A percentile compares a stretch with the other conserved stretches of the same genome.
Evolutionary conservation across 64 coral and sea anemone genomes (phyloP).

Genomic region (Montipora efflorescens): DNA sequence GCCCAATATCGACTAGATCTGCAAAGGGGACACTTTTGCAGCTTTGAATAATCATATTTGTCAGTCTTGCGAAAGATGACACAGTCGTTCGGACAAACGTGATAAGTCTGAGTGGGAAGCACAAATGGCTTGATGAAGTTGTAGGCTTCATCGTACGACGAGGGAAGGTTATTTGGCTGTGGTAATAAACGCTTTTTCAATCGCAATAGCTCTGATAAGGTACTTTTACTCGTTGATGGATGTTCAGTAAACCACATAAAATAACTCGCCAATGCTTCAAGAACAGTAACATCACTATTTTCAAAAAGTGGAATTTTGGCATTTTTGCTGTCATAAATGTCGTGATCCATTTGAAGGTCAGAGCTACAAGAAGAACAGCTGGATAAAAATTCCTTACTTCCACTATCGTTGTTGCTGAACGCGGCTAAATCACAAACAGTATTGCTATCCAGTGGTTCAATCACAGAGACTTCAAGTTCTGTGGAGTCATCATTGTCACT

Average conservation of each 20-base stretch:
- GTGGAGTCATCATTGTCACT: too few relatives aligned
- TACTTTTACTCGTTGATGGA: slow-evolving; percentile 49
- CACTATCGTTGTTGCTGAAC: too few relatives aligned
- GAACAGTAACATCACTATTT: neutral
- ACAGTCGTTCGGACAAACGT: slow-evolving; percentile 77
- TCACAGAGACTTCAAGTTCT: too few relatives aligned
- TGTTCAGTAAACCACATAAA: slow-evolving; percentile 65
- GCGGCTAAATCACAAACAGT: too few relatives aligned
- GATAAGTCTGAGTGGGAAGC: slow-evolving; percentile 23
- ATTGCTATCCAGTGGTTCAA: too few relatives aligned
- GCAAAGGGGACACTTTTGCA: neutral
- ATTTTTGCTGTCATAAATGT: neutral
- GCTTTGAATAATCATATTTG: neutral
- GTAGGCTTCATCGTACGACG: slow-evolving; percentile 58
- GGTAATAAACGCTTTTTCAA: neutral
- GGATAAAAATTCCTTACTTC: too few relatives aligned
- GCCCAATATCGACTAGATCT: neutral
- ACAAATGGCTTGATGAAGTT: slow-evolving; percentile 44
- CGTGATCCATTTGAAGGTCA: too few relatives aligned
- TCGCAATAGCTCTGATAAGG: slow-evolving; percentile 26
- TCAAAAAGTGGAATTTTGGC: neutral
- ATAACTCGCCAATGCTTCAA: slow-evolving; percentile 5
- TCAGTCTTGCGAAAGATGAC: slow-evolving; percentile 27
- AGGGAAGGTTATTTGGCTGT: slow-evolving; percentile 35
- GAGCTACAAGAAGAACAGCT: too few relatives aligned